Conservation (phyloP, 2,113 vertebrate genomes). For the Cyprinodon brontotheroides region DNA sequence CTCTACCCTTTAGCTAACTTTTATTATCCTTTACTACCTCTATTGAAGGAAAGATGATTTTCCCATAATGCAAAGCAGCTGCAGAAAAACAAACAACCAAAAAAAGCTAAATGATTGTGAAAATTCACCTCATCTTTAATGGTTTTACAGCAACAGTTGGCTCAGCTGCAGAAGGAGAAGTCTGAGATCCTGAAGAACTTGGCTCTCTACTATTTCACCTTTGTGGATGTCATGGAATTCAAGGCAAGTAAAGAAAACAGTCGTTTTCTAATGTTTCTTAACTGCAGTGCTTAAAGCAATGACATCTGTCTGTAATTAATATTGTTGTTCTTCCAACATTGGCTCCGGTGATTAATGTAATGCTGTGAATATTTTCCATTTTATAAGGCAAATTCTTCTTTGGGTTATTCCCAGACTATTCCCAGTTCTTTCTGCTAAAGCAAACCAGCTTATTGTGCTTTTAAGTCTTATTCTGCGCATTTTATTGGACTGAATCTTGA, state of each 20-base stretch:
- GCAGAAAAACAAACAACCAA: no score
- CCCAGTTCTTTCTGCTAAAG: no score
- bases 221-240: conserved; percentile 99
- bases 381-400: neutral
- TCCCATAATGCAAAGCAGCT: neutral
- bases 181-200: conserved; percentile 99
- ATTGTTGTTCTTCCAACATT: no score
- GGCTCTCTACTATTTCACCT: conserved; percentile 98
- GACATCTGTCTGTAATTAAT: no score
- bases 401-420: no score
- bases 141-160: conserved; percentile 95
- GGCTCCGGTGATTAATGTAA: no score
- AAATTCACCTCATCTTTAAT: conserved; percentile 14
- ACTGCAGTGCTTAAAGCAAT: no score
- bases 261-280: no score
- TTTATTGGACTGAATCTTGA: no score
- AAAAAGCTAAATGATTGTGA: neutral
- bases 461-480: no score
- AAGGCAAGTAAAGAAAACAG: conserved; percentile 81
- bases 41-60: neutral
- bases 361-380: neutral
- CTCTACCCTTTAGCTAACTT: neutral
- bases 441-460: no score
- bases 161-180: conserved; percentile 99
- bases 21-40: neutral